phyloP scores from a whole-genome alignment of 2,888 invertebrate genomes.

The Masnerella sp. region DNA sequence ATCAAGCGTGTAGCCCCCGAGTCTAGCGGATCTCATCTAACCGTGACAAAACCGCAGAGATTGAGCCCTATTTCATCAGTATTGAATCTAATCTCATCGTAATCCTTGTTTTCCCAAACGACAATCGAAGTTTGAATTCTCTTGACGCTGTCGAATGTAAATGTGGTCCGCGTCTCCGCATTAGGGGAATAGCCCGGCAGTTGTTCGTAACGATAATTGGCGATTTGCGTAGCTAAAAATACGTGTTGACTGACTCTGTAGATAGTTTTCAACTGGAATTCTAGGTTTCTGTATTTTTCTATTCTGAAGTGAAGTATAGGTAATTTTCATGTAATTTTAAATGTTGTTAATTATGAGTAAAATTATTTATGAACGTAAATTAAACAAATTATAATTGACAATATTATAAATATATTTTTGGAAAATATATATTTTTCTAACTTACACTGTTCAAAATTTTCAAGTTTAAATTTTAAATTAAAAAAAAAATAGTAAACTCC shows the following conservation, averaged over 20 bases:
- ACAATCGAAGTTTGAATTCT: slow-evolving; percentile 48
- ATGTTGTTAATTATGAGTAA: too few relatives aligned
- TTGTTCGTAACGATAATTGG: not conserved
- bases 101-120: slow-evolving; percentile 52
- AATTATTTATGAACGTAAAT: too few relatives aligned
- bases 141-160: slow-evolving; percentile 53
- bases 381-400: too few relatives aligned
- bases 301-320: too few relatives aligned
- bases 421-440: too few relatives aligned
- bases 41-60: slow-evolving; percentile 36
- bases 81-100: slow-evolving; percentile 47
- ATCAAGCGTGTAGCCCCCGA: slow-evolving; percentile 1
- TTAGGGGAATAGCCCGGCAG: slow-evolving; percentile 4
- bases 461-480: too few relatives aligned
- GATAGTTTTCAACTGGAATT: too few relatives aligned
- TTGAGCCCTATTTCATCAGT: slow-evolving; percentile 38
- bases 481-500: too few relatives aligned
- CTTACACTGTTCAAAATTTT: too few relatives aligned
- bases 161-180: slow-evolving; percentile 25
- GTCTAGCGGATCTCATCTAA: slow-evolving; percentile 14
- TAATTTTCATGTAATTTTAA: too few relatives aligned
- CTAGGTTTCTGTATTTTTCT: too few relatives aligned
- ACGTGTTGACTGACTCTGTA: not conserved
- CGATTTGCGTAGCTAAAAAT: not conserved
- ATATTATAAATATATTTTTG: too few relatives aligned